Evolutionary conservation across 2,888 invertebrate species (phyloP), one percentile per base, ranked within the genome.

Genomic region (Tiliacea citrago): DNA sequence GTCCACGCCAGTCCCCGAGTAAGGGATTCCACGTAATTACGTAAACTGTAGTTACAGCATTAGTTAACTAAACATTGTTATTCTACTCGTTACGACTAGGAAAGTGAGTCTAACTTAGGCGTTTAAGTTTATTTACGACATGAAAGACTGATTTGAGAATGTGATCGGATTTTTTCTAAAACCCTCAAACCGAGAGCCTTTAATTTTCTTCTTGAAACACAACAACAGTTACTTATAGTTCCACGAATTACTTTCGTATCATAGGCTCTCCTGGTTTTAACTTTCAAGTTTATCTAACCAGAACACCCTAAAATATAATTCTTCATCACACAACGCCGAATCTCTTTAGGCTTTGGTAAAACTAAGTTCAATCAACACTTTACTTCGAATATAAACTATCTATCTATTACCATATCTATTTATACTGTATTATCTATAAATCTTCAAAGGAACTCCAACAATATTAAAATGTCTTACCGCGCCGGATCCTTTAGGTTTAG

Each of bases 401-500:
- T 13, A 16, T n/a, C n/a, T 21, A 45, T 47, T 2, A 2, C 45
- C 12, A 10, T 45, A 45, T 45, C 45, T 45, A 12, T 29, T 29
- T 29, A 29, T 16, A 42, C 47, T 39, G 18, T 16, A 45, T 3
- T 29, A 39, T 16, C 35, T 55, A 53, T 12, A n/a, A n/a, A 53
- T 18, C 8, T 10, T 39, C 9, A 55, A 58, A 39, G 7, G 1
- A 55, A 24, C 18, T 55, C 29, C 0, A 8, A n/a, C 16, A 63
- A 42, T 10, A 55, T 21, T 1, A 18, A 53, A 21, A 16, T 13
- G 8, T 68, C 98, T 98, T 97, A 98, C 98, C 98, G 98, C 98
- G 95, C 98, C 98, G 58, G 98, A 98, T 91, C 98, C 97, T 96
- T 99, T 99, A 70, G 99, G 99, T 95, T 99, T 99, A 45, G 99